These are phyloP conservation scores for Netelia inedita DNA, from an alignment of 2,888 invertebrate species.

Conservation along the genomic window DNA sequence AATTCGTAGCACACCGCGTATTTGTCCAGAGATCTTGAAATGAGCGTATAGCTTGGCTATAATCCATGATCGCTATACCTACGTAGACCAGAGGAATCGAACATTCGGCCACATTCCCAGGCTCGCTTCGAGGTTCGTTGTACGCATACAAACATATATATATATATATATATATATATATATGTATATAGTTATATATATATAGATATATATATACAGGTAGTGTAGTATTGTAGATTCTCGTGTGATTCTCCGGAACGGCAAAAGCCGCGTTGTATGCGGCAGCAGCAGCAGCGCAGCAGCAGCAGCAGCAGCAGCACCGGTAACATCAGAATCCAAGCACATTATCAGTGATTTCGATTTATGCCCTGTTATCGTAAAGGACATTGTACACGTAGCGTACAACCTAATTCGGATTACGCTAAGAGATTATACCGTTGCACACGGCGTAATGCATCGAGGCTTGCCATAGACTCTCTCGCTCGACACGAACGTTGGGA, in stretches of 20 bases:
- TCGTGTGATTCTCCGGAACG: slow-evolving; percentile 16
- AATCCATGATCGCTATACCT: slow-evolving; percentile 9
- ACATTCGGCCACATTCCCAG: slow-evolving; percentile 28
- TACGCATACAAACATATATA: background rate
- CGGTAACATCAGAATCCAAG: slow-evolving; percentile 52
- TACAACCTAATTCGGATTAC: slow-evolving; percentile 78
- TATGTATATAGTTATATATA: background rate
- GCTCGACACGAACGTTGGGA: slow-evolving; percentile 35
- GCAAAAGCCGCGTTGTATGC: slow-evolving; percentile 26
- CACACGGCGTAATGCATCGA: slow-evolving; percentile 67
- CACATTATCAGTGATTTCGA: slow-evolving; percentile 79
- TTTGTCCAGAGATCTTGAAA: slow-evolving; percentile 1
- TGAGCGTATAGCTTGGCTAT: background rate
- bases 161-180: background rate
- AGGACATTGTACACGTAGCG: slow-evolving; percentile 75
- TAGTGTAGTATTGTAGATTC: slow-evolving; percentile 20
- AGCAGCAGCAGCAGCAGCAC: slow-evolving; percentile 26
- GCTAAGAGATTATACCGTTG: slow-evolving; percentile 77
- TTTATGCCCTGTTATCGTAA: slow-evolving; percentile 80
- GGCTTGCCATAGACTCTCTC: slow-evolving; percentile 30
- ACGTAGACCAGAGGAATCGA: slow-evolving; percentile 11
- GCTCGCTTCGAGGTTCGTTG: background rate
- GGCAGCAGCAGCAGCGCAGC: slow-evolving; percentile 16
- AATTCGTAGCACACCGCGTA: background rate
- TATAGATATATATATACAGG: background rate